Evolutionary conservation across 2,888 invertebrate genomes (phyloP), one percentile per base, ranked within the genome.

Genomic region (Metalampra italica): DNA sequence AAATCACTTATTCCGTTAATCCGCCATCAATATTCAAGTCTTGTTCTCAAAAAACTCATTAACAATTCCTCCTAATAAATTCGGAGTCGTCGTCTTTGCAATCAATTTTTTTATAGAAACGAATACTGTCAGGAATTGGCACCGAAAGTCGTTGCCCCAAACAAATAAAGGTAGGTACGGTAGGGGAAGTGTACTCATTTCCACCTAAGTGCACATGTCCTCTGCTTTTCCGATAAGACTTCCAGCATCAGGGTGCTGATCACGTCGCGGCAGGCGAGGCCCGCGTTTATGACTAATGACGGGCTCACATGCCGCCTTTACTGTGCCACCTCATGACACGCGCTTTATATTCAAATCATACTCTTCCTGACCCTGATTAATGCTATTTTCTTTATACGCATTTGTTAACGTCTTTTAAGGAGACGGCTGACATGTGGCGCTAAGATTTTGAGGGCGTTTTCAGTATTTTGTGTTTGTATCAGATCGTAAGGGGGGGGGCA

Each of bases 271-370:
- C 46, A 66, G 66, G 66, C 57, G 57, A 60, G 70, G 71, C 71
- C 66, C 68, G 64, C 75, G 36, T 79, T 82, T 85, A 87, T 89
- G 88, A 89, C 83, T 89, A 88, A 89, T 89, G 88, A 87, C 77
- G 68, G 79, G 82, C 83, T 86, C 87, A 84, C 81, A 86, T 75
- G 72, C 70, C 65, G 63, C 63, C 69, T 75, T 22, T 22, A 22
- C 22, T 22, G 22, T 11, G 49, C 66, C 78, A 78, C 78, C 78
- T 81, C 71, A 74, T 60, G 51, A 54, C 54, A 44, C 46, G 42
- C 46, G 70, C 78, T 88, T 88, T 86, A 85, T 86, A 88, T 88
- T 88, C 88, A 89, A 88, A 89, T 88, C 83, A 80, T 79, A 82
- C 71, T 66, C 71, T 78, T 87, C 86, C 86, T 80, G 77, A 71